phyloP scores from a whole-genome alignment of 1,140 invertebrate species.

The Drosophila takahashii region DNA sequence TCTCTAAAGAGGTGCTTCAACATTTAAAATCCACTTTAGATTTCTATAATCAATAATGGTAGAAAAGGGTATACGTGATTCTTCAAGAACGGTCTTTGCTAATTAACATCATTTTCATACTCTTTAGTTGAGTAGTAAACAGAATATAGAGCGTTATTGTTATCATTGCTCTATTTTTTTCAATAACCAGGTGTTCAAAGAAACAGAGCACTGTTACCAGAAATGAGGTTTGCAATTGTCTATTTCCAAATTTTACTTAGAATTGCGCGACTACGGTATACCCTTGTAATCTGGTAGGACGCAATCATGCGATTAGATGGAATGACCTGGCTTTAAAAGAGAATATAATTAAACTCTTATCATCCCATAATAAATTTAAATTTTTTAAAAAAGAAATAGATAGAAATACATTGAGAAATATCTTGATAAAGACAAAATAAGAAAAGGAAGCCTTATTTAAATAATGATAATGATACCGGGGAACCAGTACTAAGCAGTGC shows the following conservation, averaged over 20 bases:
- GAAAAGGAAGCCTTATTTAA: background rate
- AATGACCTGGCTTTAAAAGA: background rate
- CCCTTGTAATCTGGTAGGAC: background rate
- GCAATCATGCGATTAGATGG: background rate
- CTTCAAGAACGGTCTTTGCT: background rate
- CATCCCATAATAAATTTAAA: background rate
- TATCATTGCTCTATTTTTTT: background rate
- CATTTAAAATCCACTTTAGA: background rate
- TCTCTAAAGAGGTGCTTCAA: slow-evolving; percentile 1
- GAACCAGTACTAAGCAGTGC: background rate
- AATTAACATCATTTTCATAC: no score
- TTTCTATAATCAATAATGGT: background rate
- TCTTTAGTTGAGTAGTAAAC: no score
- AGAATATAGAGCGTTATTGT: no score
- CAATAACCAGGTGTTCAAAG: background rate
- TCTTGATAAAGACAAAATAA: background rate
- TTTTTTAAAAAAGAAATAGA: background rate
- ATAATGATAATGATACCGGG: background rate
- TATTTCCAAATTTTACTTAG: background rate
- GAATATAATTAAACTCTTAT: background rate
- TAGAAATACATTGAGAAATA: background rate
- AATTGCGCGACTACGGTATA: background rate
- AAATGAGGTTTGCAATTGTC: background rate
- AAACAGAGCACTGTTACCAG: background rate
- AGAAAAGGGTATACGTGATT: no score